phyloP scores from a whole-genome alignment of 2,113 vertebrate genomes.

The Phaetusa simplex region DNA sequence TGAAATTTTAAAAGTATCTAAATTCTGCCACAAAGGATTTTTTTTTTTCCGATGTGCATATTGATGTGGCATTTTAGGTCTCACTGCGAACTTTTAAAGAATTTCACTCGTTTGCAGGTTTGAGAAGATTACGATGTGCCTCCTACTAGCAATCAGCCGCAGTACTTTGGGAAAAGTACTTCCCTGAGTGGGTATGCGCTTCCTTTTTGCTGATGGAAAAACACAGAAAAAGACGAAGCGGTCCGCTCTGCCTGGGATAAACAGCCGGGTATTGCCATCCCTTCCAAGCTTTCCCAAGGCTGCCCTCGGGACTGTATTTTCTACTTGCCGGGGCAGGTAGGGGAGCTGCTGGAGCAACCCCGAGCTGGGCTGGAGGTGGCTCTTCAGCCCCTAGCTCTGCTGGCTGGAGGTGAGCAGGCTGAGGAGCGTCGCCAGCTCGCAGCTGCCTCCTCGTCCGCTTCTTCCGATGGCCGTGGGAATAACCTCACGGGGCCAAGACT shows the following conservation, averaged over 20 bases:
- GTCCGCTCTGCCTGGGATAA: neutral
- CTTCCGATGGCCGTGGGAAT: neutral
- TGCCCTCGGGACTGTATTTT: neutral
- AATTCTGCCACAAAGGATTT: neutral
- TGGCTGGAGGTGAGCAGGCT: accelerated
- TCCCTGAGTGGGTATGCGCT: neutral
- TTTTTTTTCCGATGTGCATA: neutral
- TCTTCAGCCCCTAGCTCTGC: neutral
- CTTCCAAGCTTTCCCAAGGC: neutral
- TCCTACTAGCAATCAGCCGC: constrained; percentile 7
- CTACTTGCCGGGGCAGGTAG: neutral
- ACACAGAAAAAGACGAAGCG: neutral
- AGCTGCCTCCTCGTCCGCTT: accelerated
- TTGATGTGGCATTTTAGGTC: neutral
- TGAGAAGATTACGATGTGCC: neutral
- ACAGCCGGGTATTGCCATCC: neutral
- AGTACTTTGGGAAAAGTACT: neutral
- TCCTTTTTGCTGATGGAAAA: constrained; percentile 8
- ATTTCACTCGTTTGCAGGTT: neutral
- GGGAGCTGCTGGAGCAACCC: neutral
- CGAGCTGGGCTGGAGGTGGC: neutral
- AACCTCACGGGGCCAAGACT: neutral
- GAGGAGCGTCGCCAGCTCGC: neutral
- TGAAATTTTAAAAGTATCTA: neutral
- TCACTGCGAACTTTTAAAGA: neutral